These are phyloP conservation scores for Cryptoblepharus egeriae DNA, from an alignment of 2,797 vertebrate genomes.

Conservation along the genomic window DNA sequence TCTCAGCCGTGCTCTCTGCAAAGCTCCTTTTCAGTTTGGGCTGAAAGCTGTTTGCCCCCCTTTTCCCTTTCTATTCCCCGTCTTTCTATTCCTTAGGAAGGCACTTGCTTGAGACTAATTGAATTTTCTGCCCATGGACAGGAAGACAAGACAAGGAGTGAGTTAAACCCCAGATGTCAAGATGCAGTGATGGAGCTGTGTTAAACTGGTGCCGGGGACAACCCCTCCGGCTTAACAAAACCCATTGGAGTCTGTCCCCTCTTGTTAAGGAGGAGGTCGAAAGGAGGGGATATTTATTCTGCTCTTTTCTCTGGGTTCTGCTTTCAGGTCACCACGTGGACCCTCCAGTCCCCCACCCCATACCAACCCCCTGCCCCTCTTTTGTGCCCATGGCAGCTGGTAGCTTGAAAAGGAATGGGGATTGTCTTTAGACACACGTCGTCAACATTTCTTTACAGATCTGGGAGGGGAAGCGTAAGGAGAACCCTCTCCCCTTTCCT, in stretches of 20 bases:
- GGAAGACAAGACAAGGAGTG: constrained; percentile 71
- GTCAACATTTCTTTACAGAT: constrained; percentile 68
- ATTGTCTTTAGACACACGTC: constrained; percentile 73
- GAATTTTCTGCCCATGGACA: constrained; percentile 83
- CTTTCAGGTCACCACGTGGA: constrained; percentile 75
- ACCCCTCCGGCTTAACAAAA: constrained; percentile 74
- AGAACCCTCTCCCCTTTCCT: constrained; percentile 39
- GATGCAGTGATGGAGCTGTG: constrained; percentile 69
- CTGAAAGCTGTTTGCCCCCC: constrained; percentile 65
- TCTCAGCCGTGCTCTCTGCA: not conserved
- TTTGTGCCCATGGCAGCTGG: constrained; percentile 76
- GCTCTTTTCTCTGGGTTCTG: constrained; percentile 70
- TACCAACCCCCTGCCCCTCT: constrained; percentile 40
- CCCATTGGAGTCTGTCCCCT: constrained; percentile 69
- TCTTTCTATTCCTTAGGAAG: constrained; percentile 71
- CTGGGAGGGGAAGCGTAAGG: not conserved
- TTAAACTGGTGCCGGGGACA: constrained; percentile 76
- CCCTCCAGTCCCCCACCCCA: constrained; percentile 51
- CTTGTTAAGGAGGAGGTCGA: constrained; percentile 72
- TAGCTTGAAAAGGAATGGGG: constrained; percentile 63
- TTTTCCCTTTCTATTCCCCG: constrained; percentile 54
- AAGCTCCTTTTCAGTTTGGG: constrained; percentile 55
- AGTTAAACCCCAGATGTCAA: constrained; percentile 68
- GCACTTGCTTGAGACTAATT: constrained; percentile 85
- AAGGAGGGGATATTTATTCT: constrained; percentile 75